These are phyloP conservation scores for Pristionchus arcanus DNA, from an alignment of 2,888 invertebrate species.

Conservation along the genomic window DNA sequence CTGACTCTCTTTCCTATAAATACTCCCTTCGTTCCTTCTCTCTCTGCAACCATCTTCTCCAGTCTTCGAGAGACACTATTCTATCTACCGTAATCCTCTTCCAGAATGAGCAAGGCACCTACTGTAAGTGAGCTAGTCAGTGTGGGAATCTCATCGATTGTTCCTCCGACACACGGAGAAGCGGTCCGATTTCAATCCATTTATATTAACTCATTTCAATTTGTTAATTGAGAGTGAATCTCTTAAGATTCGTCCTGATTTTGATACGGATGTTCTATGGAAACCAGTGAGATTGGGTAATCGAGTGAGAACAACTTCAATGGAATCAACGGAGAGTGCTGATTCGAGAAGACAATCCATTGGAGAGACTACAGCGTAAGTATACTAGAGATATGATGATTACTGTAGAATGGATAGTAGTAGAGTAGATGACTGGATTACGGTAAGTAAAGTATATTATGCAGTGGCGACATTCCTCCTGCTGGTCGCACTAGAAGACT, in stretches of 20 bases:
- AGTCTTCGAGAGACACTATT: background rate
- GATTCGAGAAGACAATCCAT: constrained; percentile 50
- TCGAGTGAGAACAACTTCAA: constrained; percentile 64
- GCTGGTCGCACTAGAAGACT: constrained; percentile 52
- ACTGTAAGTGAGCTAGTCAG: constrained; percentile 71
- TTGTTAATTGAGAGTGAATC: background rate
- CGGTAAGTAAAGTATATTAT: background rate
- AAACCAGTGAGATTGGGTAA: constrained; percentile 61
- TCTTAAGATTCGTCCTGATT: constrained; percentile 67
- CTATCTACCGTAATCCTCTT: constrained; percentile 49
- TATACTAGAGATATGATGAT: background rate
- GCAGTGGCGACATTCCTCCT: background rate
- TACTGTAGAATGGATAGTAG: constrained; percentile 14
- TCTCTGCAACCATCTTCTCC: background rate
- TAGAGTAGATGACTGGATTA: background rate
- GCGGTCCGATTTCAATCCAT: constrained; percentile 9
- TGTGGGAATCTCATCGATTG: background rate
- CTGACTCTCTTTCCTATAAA: constrained; percentile 36
- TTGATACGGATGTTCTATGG: constrained; percentile 70
- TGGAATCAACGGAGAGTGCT: constrained; percentile 63
- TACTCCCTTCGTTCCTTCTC: constrained; percentile 24
- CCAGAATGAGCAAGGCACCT: constrained; percentile 70
- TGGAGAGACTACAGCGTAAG: constrained; percentile 14
- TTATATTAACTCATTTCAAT: background rate
- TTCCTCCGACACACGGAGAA: constrained; percentile 45